Percentiles rank a stretch among this genome's conserved stretches.
Evolutionary conservation across 2,113 vertebrate genomes (phyloP).

Genomic region (Deroptyus accipitrinus): DNA sequence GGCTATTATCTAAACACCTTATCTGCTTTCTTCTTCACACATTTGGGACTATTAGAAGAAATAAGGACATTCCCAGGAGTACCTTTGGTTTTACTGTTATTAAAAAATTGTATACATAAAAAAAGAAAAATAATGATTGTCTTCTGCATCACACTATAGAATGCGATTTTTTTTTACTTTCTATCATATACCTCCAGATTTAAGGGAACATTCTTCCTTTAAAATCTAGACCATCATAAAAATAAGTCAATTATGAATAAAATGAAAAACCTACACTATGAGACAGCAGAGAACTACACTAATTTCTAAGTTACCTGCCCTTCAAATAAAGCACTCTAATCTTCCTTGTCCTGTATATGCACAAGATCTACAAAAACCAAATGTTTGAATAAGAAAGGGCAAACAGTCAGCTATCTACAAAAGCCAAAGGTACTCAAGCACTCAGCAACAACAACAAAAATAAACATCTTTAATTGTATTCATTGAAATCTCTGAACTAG

Average conservation of each 20-base stretch:
- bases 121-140: background rate
- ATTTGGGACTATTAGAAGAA: background rate
- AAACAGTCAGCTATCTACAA: background rate
- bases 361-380: background rate
- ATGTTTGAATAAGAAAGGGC: background rate
- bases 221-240: background rate
- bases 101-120: background rate
- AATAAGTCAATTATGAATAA: background rate
- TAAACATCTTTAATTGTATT: background rate
- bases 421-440: background rate
- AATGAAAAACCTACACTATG: background rate
- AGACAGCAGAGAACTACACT: background rate
- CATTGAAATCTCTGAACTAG: background rate
- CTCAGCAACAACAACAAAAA: background rate
- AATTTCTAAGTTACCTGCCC: background rate
- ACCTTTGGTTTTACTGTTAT: background rate
- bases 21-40: background rate
- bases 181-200: background rate
- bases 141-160: background rate
- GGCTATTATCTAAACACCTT: background rate
- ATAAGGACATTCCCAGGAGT: background rate
- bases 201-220: background rate
- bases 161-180: background rate
- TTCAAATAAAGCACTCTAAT: background rate
- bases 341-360: background rate